Percentiles rank a stretch among this genome's conserved stretches.
phyloP scores from a whole-genome alignment of 2,113 vertebrate genomes.

The Heliornis fulica region DNA sequence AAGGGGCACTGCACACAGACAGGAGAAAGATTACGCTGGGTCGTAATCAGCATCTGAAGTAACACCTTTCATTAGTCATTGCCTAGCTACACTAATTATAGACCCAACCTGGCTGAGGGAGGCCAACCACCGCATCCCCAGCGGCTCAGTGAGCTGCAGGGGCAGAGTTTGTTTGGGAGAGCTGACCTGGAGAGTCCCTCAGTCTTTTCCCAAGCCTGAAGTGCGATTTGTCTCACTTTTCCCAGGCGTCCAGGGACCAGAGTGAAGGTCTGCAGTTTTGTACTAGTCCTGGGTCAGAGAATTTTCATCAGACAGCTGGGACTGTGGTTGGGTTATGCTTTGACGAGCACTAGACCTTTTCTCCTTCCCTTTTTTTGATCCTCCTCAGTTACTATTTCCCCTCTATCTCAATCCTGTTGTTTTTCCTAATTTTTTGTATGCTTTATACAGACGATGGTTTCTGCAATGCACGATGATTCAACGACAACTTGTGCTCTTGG shows the following conservation, averaged over 20 bases:
- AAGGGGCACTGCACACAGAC: not conserved
- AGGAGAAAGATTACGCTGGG: not conserved
- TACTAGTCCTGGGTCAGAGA: not conserved
- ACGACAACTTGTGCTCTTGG: not conserved
- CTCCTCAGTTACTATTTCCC: not conserved
- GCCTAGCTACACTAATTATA: not conserved
- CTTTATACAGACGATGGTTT: not conserved
- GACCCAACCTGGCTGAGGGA: not conserved
- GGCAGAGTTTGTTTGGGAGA: not conserved
- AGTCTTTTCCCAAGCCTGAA: not conserved
- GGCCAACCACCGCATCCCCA: not conserved
- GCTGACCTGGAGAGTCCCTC: not conserved
- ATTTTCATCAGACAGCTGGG: not conserved
- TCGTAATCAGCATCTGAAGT: not conserved
- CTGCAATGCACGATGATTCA: not conserved
- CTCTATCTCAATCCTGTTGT: not conserved
- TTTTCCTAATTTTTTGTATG: not conserved
- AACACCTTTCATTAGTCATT: not conserved
- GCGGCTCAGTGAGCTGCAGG: not conserved
- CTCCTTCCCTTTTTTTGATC: not conserved
- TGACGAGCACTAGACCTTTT: not conserved
- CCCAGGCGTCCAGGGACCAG: not conserved
- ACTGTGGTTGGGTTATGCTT: not conserved
- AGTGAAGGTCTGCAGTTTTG: not conserved
- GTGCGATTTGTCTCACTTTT: not conserved